Base-by-base conservation (phyloP, 1,140 invertebrate genomes). In the Musca domestica region DNA sequence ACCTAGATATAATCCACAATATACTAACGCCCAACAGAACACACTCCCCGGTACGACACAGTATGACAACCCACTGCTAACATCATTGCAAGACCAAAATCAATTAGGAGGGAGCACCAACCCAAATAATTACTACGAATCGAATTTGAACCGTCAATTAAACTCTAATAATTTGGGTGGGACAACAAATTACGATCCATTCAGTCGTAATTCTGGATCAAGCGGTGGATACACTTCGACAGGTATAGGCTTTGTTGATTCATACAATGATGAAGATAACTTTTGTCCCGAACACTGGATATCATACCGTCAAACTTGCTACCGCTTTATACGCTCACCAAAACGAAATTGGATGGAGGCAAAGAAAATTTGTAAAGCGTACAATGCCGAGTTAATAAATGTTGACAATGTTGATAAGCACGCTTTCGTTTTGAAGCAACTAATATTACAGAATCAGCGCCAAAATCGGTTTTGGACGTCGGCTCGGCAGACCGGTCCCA, bases 381-480 rank as follows among this genome's bases (percentile, higher is more conserved):
- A 90, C 79, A 90, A 91, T 73, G 88, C 92, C 17, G 92, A 96
- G 76, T 79, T 98, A 41, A 83, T 92, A 0, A 89, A 90, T 69
- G 86, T 96, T 9, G 92, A 92, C 76, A 89, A 85, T 61, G 82
- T 91, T 3, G 94, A 96, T 66, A 94, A 98, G 77, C 94, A 96
- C 85, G 87, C 90, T 0, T 96, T 95, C 78, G 83, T 96, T 14
- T 84, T 94, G 1, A 86, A 91, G 69, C 88, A 93, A 73, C 82
- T 98, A 6, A 87, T 90, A 72, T 84, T 87, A 74, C 86, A 92
- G 71, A 94, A 96, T 84, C 93, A 93, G 22, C 91, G 94, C 69
- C 92, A 93, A 78, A 85, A 91, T 58, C 86, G 87, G n/a, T 97
- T 94, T 92, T 95, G 94, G 71, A 90, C 92, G 23, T 91, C 92